Conservation (phyloP, 1,140 invertebrate genomes). For the Steinernema khuongi region DNA sequence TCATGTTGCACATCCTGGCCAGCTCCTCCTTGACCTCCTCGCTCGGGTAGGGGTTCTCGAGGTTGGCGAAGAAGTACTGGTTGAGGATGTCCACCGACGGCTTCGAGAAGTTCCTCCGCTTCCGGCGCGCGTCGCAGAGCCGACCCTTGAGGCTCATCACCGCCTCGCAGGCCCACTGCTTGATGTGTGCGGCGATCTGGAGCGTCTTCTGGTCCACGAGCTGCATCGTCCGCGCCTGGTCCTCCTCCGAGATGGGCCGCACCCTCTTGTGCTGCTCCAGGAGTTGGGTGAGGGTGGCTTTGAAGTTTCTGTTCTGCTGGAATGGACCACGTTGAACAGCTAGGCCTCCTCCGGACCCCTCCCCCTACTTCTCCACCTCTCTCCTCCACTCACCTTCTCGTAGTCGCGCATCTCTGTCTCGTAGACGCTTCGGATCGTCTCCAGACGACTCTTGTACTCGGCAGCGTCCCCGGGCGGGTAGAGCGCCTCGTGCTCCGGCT, state of each 20-base stretch:
- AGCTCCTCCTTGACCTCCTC: conserved; percentile 64
- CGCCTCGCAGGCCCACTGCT: background rate
- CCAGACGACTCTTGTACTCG: background rate
- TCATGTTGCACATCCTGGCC: conserved; percentile 62
- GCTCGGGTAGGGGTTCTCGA: conserved; percentile 63
- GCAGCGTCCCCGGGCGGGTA: background rate
- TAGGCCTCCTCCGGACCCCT: background rate
- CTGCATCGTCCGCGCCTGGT: background rate
- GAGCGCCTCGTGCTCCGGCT: background rate
- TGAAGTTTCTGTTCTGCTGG: background rate
- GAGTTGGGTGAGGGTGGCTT: background rate
- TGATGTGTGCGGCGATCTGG: background rate
- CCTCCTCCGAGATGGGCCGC: background rate
- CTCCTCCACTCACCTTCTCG: conserved; percentile 1
- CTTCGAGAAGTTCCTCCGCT: conserved; percentile 63
- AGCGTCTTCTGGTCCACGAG: background rate
- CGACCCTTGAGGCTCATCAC: background rate
- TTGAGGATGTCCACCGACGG: conserved; percentile 63
- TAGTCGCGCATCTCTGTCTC: background rate
- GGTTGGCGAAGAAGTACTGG: conserved; percentile 64
- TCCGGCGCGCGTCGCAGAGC: conserved; percentile 18
- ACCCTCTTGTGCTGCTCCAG: background rate
- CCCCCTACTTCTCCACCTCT: no score
- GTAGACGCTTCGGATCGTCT: background rate
- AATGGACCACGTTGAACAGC: background rate